Percentiles rank a stretch among this genome's conserved stretches.
Evolutionary conservation across 2,113 vertebrate species (phyloP).

Genomic region (Diadophis punctatus): DNA sequence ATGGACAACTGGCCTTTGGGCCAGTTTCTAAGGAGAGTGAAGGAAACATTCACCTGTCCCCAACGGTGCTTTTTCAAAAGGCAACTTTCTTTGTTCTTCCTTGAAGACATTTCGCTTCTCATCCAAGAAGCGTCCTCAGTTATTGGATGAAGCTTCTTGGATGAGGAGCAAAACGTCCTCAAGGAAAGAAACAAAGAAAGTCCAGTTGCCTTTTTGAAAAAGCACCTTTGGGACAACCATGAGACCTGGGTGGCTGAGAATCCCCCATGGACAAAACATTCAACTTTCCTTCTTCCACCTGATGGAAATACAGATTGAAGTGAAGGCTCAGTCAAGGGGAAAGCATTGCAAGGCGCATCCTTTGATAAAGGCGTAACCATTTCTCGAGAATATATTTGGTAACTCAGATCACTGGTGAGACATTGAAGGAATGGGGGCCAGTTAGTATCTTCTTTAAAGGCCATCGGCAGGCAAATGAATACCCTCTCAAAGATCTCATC

Average conservation of each 20-base stretch:
- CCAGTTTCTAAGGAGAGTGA: slow-evolving; percentile 21
- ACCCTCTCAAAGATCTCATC: background rate
- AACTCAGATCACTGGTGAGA: background rate
- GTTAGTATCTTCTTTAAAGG: background rate
- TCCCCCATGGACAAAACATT: background rate
- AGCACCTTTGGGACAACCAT: too few species aligned
- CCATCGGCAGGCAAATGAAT: background rate
- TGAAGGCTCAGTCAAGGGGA: slow-evolving; percentile 20
- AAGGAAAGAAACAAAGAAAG: too few species aligned
- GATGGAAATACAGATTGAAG: slow-evolving; percentile 7
- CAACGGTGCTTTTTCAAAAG: too few species aligned
- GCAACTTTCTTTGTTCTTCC: too few species aligned
- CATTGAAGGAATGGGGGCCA: background rate
- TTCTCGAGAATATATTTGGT: background rate
- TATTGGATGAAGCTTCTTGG: too few species aligned
- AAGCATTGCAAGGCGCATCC: slow-evolving; percentile 20
- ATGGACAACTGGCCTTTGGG: slow-evolving; percentile 15
- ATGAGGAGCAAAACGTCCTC: too few species aligned
- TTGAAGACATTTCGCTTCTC: too few species aligned
- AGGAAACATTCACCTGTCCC: slow-evolving; percentile 25
- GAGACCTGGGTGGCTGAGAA: background rate
- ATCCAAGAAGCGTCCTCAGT: too few species aligned
- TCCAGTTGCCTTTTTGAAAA: too few species aligned
- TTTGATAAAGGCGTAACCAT: background rate
- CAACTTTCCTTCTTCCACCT: slow-evolving; percentile 27